Evolutionary conservation across 2,113 vertebrate species (phyloP).

Genomic region (Gopherus evgoodei): DNA sequence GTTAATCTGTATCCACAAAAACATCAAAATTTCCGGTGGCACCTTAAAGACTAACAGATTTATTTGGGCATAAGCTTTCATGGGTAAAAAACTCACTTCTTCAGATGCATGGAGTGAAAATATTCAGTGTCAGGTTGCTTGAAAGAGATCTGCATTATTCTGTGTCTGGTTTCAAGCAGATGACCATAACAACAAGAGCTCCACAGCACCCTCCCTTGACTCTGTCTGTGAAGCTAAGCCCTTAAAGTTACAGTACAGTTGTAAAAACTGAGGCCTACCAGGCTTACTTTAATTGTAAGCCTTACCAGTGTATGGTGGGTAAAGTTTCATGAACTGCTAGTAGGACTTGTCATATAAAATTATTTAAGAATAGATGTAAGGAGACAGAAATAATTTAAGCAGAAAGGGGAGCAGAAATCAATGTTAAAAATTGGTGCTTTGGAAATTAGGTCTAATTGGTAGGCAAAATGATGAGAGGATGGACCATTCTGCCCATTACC

Average conservation of each 20-base stretch:
- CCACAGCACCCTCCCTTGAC: not conserved
- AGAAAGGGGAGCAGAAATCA: not conserved
- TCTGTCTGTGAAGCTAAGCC: not conserved
- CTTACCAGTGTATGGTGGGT: not conserved
- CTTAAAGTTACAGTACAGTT: not conserved
- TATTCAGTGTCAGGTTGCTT: not conserved
- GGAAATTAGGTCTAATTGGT: too few species aligned
- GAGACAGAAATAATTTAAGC: not conserved
- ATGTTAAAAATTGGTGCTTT: too few species aligned
- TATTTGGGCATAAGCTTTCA: too few species aligned
- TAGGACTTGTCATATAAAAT: not conserved
- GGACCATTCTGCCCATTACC: too few species aligned
- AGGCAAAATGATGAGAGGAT: too few species aligned
- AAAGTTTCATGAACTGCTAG: not conserved
- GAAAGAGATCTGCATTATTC: not conserved
- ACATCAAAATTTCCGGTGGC: too few species aligned
- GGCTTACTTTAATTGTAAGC: not conserved
- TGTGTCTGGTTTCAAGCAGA: not conserved
- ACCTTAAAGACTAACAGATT: too few species aligned
- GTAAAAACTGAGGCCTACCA: not conserved
- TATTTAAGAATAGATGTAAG: not conserved
- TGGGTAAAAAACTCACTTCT: too few species aligned
- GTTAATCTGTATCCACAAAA: too few species aligned
- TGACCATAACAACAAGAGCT: not conserved
- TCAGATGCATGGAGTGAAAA: too few species aligned